These are phyloP conservation scores for Nothoprocta pentlandii DNA, from an alignment of 2,113 vertebrate species.

Conservation along the genomic window DNA sequence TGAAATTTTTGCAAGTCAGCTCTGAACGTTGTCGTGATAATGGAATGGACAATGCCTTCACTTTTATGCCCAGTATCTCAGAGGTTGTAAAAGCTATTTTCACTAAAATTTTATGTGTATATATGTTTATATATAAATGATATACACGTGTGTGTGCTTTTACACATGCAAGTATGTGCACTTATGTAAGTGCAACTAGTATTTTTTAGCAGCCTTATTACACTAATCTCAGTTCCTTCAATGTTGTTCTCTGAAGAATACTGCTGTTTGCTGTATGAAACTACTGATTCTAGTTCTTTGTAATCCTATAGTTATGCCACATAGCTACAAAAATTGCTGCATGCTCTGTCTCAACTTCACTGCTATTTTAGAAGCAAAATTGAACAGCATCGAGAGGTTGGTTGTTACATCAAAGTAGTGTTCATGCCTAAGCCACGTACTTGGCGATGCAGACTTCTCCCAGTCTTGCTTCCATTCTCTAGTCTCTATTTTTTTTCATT, in stretches of 20 bases:
- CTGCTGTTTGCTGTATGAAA: not conserved
- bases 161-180: too few species aligned
- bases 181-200: not conserved
- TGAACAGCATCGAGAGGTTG: not conserved
- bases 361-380: not conserved
- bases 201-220: not conserved
- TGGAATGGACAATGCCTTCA: not conserved
- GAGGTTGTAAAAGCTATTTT: not conserved
- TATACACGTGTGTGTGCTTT: too few species aligned
- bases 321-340: not conserved
- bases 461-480: accelerated
- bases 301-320: not conserved
- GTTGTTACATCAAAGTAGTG: not conserved
- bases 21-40: not conserved
- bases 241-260: not conserved
- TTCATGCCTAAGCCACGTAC: not conserved
- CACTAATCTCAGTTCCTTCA: not conserved
- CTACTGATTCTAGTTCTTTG: not conserved
- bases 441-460: not conserved
- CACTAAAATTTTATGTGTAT: accelerated
- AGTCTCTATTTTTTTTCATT: not conserved
- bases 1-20: not conserved
- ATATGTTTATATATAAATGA: too few species aligned
- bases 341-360: not conserved
- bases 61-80: not conserved